These are phyloP conservation scores for Malacoctenus gilli DNA, from an alignment of 2,797 vertebrate genomes.

Conservation along the genomic window DNA sequence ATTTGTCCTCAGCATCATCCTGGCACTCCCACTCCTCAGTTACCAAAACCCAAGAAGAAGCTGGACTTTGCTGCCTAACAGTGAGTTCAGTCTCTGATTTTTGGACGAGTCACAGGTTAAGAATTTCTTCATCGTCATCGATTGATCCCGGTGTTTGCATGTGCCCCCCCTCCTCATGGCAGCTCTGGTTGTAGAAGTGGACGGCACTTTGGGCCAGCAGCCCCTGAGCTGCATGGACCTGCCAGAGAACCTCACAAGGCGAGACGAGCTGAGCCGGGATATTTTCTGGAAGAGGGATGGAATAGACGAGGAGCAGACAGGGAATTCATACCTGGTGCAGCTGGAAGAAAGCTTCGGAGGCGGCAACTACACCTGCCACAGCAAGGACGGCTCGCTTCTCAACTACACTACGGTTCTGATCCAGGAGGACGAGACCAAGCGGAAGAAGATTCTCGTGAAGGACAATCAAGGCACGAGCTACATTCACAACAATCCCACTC, in stretches of 20 bases:
- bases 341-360: constrained; percentile 71
- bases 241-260: constrained; percentile 3
- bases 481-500: neutral
- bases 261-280: constrained; percentile 6
- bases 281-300: constrained; percentile 70
- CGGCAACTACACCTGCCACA: constrained; percentile 78
- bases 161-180: constrained; percentile 17
- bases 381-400: constrained; percentile 59
- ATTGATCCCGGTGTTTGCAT: neutral
- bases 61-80: constrained; percentile 74
- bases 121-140: neutral
- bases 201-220: constrained; percentile 37
- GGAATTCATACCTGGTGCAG: constrained; percentile 45
- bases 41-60: constrained; percentile 37
- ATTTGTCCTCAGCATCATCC: constrained; percentile 41
- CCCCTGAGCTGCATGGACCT: constrained; percentile 56
- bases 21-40: constrained; percentile 36
- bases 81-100: constrained; percentile 46
- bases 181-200: constrained; percentile 70
- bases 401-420: constrained; percentile 79
- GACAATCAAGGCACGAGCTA: constrained; percentile 26
- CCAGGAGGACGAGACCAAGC: constrained; percentile 6
- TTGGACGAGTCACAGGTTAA: too few species aligned
- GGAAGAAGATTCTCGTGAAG: constrained; percentile 60
- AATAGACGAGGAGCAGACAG: constrained; percentile 23